Percentiles rank a stretch among this genome's conserved stretches.
Evolutionary conservation across 2,113 vertebrate species (phyloP).

Genomic region (Mesitornis unicolor): DNA sequence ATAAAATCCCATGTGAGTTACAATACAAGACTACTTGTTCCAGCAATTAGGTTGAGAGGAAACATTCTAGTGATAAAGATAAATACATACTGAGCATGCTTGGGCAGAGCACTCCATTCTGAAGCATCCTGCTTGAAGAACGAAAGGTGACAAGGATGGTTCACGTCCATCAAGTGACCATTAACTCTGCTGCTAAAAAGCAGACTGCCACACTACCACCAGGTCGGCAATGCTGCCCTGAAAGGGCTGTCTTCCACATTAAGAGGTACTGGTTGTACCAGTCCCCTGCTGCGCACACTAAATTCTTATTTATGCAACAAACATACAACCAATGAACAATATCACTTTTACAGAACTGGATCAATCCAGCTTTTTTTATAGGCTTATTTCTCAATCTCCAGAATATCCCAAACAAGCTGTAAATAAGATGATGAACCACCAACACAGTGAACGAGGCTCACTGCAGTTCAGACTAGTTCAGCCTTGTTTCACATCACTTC

Average conservation of each 20-base stretch:
- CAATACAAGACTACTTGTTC: conserved; percentile 62
- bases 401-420: conserved; percentile 65
- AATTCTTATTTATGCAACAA: conserved; percentile 70
- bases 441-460: conserved; percentile 56
- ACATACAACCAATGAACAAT: conserved; percentile 68
- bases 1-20: conserved; percentile 55
- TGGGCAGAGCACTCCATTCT: conserved; percentile 73
- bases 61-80: conserved; percentile 71
- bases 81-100: conserved; percentile 76
- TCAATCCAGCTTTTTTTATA: conserved; percentile 67
- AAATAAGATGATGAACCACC: conserved; percentile 63
- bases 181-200: conserved; percentile 29
- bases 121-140: conserved; percentile 73
- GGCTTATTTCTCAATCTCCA: conserved; percentile 62
- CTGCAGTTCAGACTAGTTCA: conserved; percentile 69
- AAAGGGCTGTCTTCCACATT: conserved; percentile 11
- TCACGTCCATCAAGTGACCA: conserved; percentile 66
- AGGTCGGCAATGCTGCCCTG: conserved; percentile 1
- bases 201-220: conserved; percentile 25
- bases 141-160: conserved; percentile 63
- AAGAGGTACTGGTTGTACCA: conserved; percentile 32
- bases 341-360: conserved; percentile 70
- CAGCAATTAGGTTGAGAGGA: conserved; percentile 67
- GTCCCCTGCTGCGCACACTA: conserved; percentile 13
- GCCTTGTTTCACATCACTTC: conserved; percentile 68